Conservation (phyloP, 2,888 invertebrate genomes). For the Melikaiella ostensackeni region DNA sequence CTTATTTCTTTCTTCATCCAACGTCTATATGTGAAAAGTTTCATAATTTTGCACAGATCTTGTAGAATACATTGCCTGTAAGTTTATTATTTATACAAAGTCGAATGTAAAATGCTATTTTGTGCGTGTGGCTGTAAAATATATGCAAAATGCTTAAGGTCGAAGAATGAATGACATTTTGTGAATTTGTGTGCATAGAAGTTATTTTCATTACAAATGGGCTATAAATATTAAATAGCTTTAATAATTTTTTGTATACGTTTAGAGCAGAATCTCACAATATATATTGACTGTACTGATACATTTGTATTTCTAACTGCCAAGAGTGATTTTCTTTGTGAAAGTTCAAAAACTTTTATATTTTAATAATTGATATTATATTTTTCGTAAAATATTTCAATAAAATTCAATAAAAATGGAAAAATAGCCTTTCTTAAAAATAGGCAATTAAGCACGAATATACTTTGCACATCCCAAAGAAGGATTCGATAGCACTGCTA, state of each 20-base stretch:
- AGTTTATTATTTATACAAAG: conserved; percentile 10
- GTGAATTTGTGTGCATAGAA: conserved; percentile 4
- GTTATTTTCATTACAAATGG: conserved; percentile 21
- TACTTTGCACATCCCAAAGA: conserved; percentile 6
- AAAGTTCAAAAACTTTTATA: background rate
- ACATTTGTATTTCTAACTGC: background rate
- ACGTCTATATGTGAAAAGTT: background rate
- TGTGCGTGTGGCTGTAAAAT: background rate
- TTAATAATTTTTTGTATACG: conserved; percentile 29
- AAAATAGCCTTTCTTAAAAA: background rate
- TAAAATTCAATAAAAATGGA: background rate
- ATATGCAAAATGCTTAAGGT: conserved; percentile 18
- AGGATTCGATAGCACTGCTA: conserved; percentile 20
- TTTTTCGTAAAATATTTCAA: background rate
- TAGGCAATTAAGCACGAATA: background rate
- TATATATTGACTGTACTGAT: conserved; percentile 11
- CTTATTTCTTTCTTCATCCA: background rate
- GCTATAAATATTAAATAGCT: background rate
- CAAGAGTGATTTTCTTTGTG: background rate
- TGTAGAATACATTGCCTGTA: background rate
- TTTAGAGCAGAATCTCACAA: conserved; percentile 15
- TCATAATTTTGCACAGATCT: background rate
- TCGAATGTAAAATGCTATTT: conserved; percentile 17
- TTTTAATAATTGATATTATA: background rate
- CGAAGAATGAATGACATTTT: conserved; percentile 6